Conservation (phyloP, 2,888 invertebrate genomes). For the Lasiommata megera region DNA sequence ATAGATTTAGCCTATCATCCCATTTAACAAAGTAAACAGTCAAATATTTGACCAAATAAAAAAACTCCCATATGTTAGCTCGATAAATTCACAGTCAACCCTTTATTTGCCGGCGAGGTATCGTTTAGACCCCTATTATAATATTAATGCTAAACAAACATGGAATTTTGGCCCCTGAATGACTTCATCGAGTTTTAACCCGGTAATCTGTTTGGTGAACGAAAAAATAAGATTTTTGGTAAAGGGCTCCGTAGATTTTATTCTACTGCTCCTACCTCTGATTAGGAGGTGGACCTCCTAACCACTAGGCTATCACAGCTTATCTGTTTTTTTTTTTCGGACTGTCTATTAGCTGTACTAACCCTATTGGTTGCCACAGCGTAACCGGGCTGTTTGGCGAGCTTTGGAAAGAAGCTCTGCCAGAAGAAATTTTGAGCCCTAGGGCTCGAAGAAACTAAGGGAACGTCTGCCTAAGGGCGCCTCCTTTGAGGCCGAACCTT, state of each 20-base stretch:
- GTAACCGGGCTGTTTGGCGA: too few species aligned
- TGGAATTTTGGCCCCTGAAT: slow-evolving; percentile 63
- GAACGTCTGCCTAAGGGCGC: too few species aligned
- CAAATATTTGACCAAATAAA: slow-evolving; percentile 53
- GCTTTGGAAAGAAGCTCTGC: too few species aligned
- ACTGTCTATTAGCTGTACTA: too few species aligned
- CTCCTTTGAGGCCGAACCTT: too few species aligned
- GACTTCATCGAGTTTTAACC: slow-evolving; percentile 57
- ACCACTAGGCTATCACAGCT: too few species aligned
- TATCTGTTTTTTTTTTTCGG: too few species aligned
- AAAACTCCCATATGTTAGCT: slow-evolving; percentile 49
- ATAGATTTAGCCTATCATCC: slow-evolving; percentile 14
- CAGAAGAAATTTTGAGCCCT: too few species aligned
- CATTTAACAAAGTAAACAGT: slow-evolving; percentile 44
- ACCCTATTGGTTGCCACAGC: too few species aligned
- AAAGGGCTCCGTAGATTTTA: slow-evolving; percentile 28
- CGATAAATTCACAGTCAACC: slow-evolving; percentile 53
- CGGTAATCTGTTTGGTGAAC: slow-evolving; percentile 38
- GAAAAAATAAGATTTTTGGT: slow-evolving; percentile 30
- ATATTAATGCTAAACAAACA: slow-evolving; percentile 79
- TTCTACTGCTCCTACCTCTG: too few species aligned
- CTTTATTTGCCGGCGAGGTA: slow-evolving; percentile 64
- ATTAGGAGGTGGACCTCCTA: too few species aligned
- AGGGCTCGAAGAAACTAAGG: too few species aligned
- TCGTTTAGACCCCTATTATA: slow-evolving; percentile 73